Base-by-base conservation (phyloP, 2,888 invertebrate genomes). In the Clivina fossor region DNA sequence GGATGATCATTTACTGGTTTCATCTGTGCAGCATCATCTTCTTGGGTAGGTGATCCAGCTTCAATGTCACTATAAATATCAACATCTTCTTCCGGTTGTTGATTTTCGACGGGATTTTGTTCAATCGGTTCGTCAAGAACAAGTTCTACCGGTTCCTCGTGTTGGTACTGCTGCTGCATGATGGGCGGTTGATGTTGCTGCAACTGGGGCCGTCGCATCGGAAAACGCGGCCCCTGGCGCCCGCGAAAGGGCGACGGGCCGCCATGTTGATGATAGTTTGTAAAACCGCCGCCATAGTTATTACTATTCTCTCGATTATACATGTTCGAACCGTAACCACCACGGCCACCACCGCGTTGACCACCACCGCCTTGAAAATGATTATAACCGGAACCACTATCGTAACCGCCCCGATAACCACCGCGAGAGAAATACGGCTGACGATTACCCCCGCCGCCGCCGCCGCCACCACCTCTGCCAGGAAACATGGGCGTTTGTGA, bases 41-140 rank as follows among this genome's bases (percentile, higher is more conserved):
- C 70, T 71, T 4, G 67, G 62, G 20, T 72, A 73, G 56, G 66
- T 59, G 57, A 63, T 40, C 61, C 72, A 1, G 76, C 75, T 66
- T 82, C 82, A 37, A 83, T 81, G 60, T 84, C 83, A 59, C 81
- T 80, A 64, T 83, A 84, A 61, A 83, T 78, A 62, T 84, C 82
- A 30, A 80, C 74, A 58, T 83, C 81, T 2, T 55, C 55, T 15
- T 55, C 40, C 15, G 26, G 38, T 15, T 28, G 37, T 26, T 30
- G 44, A 13, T 22, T 22, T 26, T 24, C 5, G 9, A 15, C 41
- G 26, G 41, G 18, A 19, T 33, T 46, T 8, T 54, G 44, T 41
- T 51, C 51, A 11, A 33, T 11, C 13, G 55, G 55, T 26, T 55
- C 55, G 22, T 55, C 55, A 28, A 47, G 30, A 15, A 47, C 38